phyloP scores from a whole-genome alignment of 2,888 invertebrate species.

The Tupiocoris notatus region DNA sequence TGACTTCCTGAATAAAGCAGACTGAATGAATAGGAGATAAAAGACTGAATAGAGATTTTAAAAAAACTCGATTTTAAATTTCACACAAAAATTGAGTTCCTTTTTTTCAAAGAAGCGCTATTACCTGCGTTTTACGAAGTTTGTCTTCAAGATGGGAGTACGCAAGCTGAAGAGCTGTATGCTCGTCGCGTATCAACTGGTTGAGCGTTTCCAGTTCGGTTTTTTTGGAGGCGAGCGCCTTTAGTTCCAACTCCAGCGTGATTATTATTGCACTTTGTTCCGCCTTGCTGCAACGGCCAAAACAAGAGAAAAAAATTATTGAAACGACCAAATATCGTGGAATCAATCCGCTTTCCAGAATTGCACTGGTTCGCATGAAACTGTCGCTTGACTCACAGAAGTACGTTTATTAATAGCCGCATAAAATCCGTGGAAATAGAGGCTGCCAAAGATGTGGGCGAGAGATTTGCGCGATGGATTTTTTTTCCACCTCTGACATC shows the following conservation, averaged over 20 bases:
- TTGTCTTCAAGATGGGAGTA: slow-evolving; percentile 88
- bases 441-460: too few relatives aligned
- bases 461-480: too few relatives aligned
- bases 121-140: slow-evolving; percentile 74
- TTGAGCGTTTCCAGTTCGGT: slow-evolving; percentile 77
- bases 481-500: too few relatives aligned
- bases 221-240: slow-evolving; percentile 69
- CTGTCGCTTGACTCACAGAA: background rate
- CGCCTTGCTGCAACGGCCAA: slow-evolving; percentile 60
- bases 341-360: background rate
- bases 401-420: background rate
- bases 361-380: background rate
- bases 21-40: background rate
- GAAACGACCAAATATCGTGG: background rate
- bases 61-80: background rate
- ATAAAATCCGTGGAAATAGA: slow-evolving; percentile 29
- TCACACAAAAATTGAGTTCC: background rate
- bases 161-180: slow-evolving; percentile 89
- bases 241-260: slow-evolving; percentile 70
- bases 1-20: background rate
- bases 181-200: slow-evolving; percentile 88
- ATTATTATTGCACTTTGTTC: slow-evolving; percentile 67
- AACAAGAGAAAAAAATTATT: too few relatives aligned
- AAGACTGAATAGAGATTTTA: background rate
- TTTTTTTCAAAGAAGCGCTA: background rate